Evolutionary conservation across 2,888 invertebrate species (phyloP).

Genomic region (Drosophila suboccidentalis): DNA sequence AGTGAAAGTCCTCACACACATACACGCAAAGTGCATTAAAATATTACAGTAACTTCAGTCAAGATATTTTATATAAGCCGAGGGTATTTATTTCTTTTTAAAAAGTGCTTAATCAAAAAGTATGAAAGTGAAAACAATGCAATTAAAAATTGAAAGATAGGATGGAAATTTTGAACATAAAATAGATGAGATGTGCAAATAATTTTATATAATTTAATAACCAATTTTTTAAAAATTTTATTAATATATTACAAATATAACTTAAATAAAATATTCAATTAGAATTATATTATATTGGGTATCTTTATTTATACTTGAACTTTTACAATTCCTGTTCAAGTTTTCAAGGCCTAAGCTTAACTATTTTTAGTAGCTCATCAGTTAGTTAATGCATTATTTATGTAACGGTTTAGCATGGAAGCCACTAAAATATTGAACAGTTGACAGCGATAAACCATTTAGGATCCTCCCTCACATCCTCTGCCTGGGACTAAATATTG

Average conservation of each 20-base stretch:
- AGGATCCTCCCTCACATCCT: neutral
- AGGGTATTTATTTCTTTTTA: constrained; percentile 20
- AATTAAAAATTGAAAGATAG: too few species aligned
- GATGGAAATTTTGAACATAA: too few species aligned
- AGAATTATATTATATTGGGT: too few species aligned
- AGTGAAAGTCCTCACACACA: constrained; percentile 36
- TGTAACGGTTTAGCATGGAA: constrained; percentile 4
- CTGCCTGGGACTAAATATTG: constrained; percentile 47
- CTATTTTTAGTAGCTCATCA: neutral
- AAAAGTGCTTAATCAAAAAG: constrained; percentile 2
- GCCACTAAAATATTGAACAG: constrained; percentile 29
- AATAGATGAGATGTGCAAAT: too few species aligned
- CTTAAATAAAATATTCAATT: too few species aligned
- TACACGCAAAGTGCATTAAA: constrained; percentile 65
- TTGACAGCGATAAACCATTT: constrained; percentile 34
- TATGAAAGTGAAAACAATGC: neutral
- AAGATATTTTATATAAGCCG: constrained; percentile 10
- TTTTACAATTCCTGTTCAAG: neutral
- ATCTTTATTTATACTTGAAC: too few species aligned
- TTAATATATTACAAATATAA: too few species aligned
- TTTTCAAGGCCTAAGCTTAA: neutral
- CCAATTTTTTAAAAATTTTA: too few species aligned
- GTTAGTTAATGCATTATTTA: neutral
- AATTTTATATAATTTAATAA: too few species aligned
- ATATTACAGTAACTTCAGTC: constrained; percentile 48